phyloP scores from a whole-genome alignment of 2,888 invertebrate species.

The Sthenelais limicola region DNA sequence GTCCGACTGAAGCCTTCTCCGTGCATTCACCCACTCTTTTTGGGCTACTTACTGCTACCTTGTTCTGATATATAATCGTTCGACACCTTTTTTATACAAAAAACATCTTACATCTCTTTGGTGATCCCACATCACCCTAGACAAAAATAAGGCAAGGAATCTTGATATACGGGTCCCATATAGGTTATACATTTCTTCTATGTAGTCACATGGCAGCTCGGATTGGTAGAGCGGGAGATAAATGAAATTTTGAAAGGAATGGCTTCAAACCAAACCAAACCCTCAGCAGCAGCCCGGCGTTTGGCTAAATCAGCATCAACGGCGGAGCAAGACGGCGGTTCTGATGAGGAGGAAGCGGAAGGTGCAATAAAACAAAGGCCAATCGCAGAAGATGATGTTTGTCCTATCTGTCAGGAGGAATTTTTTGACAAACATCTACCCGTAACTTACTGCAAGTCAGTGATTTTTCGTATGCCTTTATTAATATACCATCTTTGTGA shows the following conservation, averaged over 20 bases:
- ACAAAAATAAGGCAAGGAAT: too few species aligned
- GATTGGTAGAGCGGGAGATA: conserved; percentile 71
- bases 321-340: neutral
- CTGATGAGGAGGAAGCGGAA: conserved; percentile 4
- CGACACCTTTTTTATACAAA: too few species aligned
- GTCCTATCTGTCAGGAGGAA: conserved; percentile 73
- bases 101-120: neutral
- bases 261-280: conserved; percentile 52
- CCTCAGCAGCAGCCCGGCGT: conserved; percentile 35
- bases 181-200: neutral
- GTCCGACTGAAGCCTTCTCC: too few species aligned
- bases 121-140: too few species aligned
- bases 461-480: too few species aligned
- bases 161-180: too few species aligned
- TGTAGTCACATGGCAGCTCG: conserved; percentile 72
- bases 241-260: conserved; percentile 66
- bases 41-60: too few species aligned
- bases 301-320: conserved; percentile 42
- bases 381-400: conserved; percentile 69
- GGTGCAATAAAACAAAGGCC: conserved; percentile 59
- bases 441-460: conserved; percentile 72
- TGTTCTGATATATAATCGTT: too few species aligned
- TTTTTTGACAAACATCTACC: conserved; percentile 67
- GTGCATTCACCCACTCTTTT: too few species aligned
- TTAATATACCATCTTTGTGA: too few species aligned